Base-by-base conservation (phyloP, 2,797 vertebrate genomes). In the Tympanoctomys barrerae region DNA sequence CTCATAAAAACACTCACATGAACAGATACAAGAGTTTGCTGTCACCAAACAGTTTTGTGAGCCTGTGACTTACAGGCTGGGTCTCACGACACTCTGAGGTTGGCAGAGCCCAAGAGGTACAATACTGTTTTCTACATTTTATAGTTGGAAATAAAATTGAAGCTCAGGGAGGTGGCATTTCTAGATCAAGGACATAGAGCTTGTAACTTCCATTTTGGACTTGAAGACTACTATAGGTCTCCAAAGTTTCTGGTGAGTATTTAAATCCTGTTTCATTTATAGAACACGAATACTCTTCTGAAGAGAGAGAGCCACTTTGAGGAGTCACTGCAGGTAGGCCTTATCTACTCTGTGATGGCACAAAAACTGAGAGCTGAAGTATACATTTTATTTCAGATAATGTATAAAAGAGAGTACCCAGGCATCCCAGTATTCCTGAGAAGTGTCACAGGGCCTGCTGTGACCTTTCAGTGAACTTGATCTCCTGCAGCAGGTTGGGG, bases 391-490 rank as follows among this genome's bases (percentile, higher is more conserved):
- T 95, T 92, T 3, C 42, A 91, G 68, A 71, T n/a, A 89, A 39
- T 66, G 4, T 68, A 81, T 70, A 18, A 62, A 92, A 97, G 90
- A 96, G 77, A 93, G 82, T 71, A 54, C 68, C n/a, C 1, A 5
- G 49, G 86, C 90, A 94, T 64, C 82, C 62, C 18, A 77, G 87
- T 97, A 90, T 97, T 90, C 6, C 0, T 88, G 96, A 97, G 94
- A n/a, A 10, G 70, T 93, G 95, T 97, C 83, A 78, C 8, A 21
- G 95, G 93, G 97, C 94, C 62, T 97, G 97, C 96, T 84, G 14
- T 99, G 98, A 99, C 98, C 98, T 98, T 97, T 98, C 75, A 24
- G 96, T 98, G 98, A 99, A 98, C 98, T 97, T 98, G 95, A 97
- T 98, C 92, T 98, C 97, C 73, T 95, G 98, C 96, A 98, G 98